Evolutionary conservation across 2,797 vertebrate genomes (phyloP).

Genomic region (Gambelia wislizenii): DNA sequence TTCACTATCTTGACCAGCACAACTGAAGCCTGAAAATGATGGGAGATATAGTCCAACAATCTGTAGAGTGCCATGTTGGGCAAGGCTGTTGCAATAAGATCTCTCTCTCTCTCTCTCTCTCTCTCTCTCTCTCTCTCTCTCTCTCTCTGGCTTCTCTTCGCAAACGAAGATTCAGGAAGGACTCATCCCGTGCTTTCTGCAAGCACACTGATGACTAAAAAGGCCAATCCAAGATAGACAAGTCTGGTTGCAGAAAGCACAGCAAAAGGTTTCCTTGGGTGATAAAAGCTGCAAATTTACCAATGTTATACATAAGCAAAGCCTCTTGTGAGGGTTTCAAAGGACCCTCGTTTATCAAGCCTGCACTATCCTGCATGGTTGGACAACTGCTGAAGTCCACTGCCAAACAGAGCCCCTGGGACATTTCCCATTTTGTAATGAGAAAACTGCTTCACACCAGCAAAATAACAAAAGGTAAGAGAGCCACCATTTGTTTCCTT

Average conservation of each 20-base stretch:
- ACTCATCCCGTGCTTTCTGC: too few species aligned
- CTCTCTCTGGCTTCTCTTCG: too few species aligned
- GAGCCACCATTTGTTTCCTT: not conserved
- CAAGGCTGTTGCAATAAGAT: not conserved
- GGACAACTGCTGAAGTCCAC: not conserved
- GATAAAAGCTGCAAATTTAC: not conserved
- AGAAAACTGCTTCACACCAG: not conserved
- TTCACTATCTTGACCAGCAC: not conserved
- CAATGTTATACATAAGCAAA: not conserved
- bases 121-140: too few species aligned
- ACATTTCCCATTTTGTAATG: not conserved
- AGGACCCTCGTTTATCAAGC: not conserved
- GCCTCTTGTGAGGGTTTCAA: not conserved
- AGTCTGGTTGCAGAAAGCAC: too few species aligned
- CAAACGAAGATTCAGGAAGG: too few species aligned
- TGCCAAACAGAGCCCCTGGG: not conserved
- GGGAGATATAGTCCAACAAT: not conserved
- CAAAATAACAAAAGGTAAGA: not conserved
- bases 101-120: too few species aligned
- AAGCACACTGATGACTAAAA: too few species aligned
- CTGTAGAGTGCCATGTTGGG: not conserved
- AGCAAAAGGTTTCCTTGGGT: too few species aligned
- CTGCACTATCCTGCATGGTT: not conserved
- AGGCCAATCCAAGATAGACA: too few species aligned
- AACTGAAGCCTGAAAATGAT: too few species aligned